A percentile compares a stretch with the other conserved stretches of the same genome.
Conservation (phyloP, 2,113 vertebrate genomes). For the Cygnus buccinator region DNA sequence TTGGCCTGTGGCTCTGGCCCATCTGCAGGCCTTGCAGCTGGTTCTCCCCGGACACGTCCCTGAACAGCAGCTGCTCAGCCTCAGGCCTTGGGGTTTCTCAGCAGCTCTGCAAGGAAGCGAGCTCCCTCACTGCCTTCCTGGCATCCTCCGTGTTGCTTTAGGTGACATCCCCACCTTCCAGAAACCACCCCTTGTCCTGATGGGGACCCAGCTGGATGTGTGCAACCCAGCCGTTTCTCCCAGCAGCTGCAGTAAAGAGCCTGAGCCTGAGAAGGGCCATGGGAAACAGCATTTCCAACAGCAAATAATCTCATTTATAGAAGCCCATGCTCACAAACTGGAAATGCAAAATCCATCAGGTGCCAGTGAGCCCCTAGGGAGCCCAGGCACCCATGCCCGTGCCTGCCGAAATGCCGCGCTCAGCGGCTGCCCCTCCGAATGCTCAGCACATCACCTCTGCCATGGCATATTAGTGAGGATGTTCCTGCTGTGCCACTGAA, state of each 20-base stretch:
- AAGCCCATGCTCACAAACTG: fast-evolving
- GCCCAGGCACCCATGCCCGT: fast-evolving
- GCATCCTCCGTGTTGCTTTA: not conserved
- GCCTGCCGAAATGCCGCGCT: fast-evolving
- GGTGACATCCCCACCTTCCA: not conserved
- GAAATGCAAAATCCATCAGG: not conserved
- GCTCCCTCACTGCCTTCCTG: not conserved
- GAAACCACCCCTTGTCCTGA: not conserved
- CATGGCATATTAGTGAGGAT: not conserved
- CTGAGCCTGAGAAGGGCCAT: not conserved
- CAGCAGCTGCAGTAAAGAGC: not conserved
- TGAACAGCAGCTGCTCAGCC: not conserved
- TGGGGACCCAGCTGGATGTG: not conserved
- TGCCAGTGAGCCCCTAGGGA: not conserved
- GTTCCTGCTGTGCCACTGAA: not conserved
- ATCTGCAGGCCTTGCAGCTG: not conserved
- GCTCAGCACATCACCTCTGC: fast-evolving
- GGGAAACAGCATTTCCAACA: not conserved
- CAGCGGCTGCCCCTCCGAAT: not conserved
- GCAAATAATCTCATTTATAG: not conserved
- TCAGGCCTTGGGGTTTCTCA: not conserved
- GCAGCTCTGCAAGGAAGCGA: not conserved
- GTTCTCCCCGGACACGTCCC: not conserved
- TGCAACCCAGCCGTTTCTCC: not conserved
- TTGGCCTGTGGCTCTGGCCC: not conserved